Evolutionary conservation across 2,113 vertebrate species (phyloP).

Genomic region (Coreoperca whiteheadi): DNA sequence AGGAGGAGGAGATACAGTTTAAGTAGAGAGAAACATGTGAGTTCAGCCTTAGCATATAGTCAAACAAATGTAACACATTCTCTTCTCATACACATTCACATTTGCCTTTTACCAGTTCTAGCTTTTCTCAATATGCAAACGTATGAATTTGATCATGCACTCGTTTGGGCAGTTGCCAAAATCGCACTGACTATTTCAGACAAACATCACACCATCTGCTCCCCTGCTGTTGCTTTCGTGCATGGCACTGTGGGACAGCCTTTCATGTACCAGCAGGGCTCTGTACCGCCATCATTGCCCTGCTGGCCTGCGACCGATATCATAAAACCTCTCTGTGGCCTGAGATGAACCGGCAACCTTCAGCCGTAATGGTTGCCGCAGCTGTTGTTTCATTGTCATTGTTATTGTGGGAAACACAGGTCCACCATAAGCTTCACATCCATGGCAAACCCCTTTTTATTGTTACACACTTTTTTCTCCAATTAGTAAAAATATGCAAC

Average conservation of each 20-base stretch:
- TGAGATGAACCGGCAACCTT: constrained; percentile 67
- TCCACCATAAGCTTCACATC: constrained; percentile 18
- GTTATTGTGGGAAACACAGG: constrained; percentile 51
- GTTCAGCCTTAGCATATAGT: constrained; percentile 16
- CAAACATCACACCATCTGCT: constrained; percentile 68
- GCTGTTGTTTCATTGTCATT: constrained; percentile 64
- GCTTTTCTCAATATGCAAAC: constrained; percentile 40
- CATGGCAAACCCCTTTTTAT: neutral
- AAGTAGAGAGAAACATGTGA: constrained; percentile 24
- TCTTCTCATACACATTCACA: constrained; percentile 12
- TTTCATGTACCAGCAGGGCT: constrained; percentile 60
- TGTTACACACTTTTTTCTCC: constrained; percentile 15
- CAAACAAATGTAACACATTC: constrained; percentile 20
- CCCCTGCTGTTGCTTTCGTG: constrained; percentile 67
- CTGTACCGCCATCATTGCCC: constrained; percentile 37
- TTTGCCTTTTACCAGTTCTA: neutral
- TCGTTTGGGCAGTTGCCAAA: constrained; percentile 37
- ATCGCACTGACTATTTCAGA: constrained; percentile 35
- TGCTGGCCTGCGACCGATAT: constrained; percentile 47
- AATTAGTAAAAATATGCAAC: constrained; percentile 27
- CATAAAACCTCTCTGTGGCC: constrained; percentile 57
- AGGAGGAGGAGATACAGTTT: constrained; percentile 25
- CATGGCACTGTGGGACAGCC: constrained; percentile 53
- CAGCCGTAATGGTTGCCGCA: constrained; percentile 30
- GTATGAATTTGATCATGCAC: constrained; percentile 48